Conservation (phyloP, 2,797 vertebrate genomes). For the Enteromius thamalakanensis region DNA sequence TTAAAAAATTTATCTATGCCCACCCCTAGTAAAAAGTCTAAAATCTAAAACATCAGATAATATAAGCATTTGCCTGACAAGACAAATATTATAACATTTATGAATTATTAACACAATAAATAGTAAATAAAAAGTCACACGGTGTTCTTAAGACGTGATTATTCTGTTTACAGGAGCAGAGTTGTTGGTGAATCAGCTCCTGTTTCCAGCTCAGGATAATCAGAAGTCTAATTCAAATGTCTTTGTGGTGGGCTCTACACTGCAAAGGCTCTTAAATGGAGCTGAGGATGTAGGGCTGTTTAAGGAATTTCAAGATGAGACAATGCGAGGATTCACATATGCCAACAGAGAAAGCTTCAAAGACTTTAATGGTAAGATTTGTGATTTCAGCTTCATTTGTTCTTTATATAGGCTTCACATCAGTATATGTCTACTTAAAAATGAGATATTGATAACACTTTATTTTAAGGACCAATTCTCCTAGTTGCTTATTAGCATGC, state of each 20-base stretch:
- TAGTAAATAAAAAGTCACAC: background rate
- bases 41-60: background rate
- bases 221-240: constrained; percentile 81
- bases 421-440: background rate
- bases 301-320: constrained; percentile 87
- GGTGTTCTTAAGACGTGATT: background rate
- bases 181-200: constrained; percentile 83
- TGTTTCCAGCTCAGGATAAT: constrained; percentile 66
- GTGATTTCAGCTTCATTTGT: background rate
- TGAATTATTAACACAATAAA: too few species aligned
- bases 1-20: too few species aligned
- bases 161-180: constrained; percentile 82
- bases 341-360: constrained; percentile 85
- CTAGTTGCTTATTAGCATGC: background rate
- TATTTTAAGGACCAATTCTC: background rate
- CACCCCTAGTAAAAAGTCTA: background rate
- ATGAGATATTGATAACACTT: background rate
- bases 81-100: background rate
- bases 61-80: background rate
- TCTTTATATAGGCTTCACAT: background rate
- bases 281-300: constrained; percentile 91
- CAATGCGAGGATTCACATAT: constrained; percentile 89
- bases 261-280: constrained; percentile 83
- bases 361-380: constrained; percentile 81
- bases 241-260: constrained; percentile 87